Conservation (phyloP, 2,113 vertebrate species). For the Psammodynastes pulverulentus region DNA sequence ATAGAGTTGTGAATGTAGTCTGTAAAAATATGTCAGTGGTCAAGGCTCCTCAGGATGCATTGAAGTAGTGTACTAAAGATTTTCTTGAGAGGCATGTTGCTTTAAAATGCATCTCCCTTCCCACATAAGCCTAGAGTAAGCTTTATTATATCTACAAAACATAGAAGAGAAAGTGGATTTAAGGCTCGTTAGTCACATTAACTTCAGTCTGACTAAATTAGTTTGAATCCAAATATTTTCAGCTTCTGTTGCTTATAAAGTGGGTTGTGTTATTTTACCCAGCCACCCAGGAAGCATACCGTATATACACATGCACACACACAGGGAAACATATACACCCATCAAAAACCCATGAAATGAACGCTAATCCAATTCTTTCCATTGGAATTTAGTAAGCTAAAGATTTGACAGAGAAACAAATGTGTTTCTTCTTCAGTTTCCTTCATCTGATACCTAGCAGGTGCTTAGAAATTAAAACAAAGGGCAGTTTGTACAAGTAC, state of each 20-base stretch:
- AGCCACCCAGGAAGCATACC: neutral
- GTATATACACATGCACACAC: neutral
- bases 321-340: neutral
- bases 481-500: neutral
- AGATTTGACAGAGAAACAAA: neutral
- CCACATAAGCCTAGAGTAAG: neutral
- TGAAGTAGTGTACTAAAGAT: neutral
- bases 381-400: neutral
- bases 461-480: neutral
- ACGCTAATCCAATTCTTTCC: neutral
- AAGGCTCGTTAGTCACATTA: neutral
- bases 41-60: neutral
- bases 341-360: conserved; percentile 1
- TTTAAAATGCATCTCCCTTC: neutral
- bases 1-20: neutral
- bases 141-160: conserved; percentile 15
- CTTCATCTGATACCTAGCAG: neutral
- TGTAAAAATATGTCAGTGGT: neutral
- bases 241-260: neutral
- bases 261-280: neutral
- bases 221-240: conserved; percentile 2
- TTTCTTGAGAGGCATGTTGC: conserved; percentile 1
- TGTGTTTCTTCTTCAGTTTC: neutral
- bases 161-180: conserved; percentile 4
- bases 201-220: conserved; percentile 13